Percentiles rank a stretch among this genome's conserved stretches.
Evolutionary conservation across 2,113 vertebrate species (phyloP).

Genomic region (Anolis sagrei): DNA sequence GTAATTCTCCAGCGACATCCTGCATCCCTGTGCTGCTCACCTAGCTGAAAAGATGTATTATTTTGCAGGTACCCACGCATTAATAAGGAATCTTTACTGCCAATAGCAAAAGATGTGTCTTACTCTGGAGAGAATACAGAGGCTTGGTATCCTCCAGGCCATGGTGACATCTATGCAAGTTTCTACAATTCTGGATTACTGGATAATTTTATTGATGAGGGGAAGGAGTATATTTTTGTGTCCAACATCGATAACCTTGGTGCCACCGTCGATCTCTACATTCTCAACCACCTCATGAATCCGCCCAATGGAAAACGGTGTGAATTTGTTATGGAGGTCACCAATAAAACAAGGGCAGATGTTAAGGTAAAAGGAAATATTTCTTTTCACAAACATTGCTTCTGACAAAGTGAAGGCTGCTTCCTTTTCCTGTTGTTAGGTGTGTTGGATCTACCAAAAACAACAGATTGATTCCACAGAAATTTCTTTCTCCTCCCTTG

Average conservation of each 20-base stretch:
- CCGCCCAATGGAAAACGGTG: constrained; percentile 89
- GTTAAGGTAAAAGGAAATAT: constrained; percentile 86
- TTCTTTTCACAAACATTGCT: neutral
- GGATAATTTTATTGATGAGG: constrained; percentile 86
- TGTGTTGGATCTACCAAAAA: neutral
- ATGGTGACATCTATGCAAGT: constrained; percentile 95
- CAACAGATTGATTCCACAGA: neutral
- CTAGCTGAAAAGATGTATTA: neutral
- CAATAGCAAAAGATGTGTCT: constrained; percentile 86
- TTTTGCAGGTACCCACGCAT: constrained; percentile 90
- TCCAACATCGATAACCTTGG: constrained; percentile 99
- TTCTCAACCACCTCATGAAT: constrained; percentile 94
- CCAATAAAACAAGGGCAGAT: constrained; percentile 95
- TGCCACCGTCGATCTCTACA: constrained; percentile 95
- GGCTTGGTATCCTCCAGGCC: constrained; percentile 96
- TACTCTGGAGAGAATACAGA: constrained; percentile 87
- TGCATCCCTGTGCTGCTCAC: neutral
- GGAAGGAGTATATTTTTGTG: constrained; percentile 97
- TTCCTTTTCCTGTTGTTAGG: neutral
- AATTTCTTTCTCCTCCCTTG: neutral
- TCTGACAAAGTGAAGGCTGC: neutral
- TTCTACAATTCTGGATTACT: constrained; percentile 93
- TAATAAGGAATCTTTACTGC: constrained; percentile 96
- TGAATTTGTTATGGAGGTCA: constrained; percentile 99
- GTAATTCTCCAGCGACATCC: neutral